phyloP scores from a whole-genome alignment of 2,113 vertebrate species.

The Cyprinodon variegatus region DNA sequence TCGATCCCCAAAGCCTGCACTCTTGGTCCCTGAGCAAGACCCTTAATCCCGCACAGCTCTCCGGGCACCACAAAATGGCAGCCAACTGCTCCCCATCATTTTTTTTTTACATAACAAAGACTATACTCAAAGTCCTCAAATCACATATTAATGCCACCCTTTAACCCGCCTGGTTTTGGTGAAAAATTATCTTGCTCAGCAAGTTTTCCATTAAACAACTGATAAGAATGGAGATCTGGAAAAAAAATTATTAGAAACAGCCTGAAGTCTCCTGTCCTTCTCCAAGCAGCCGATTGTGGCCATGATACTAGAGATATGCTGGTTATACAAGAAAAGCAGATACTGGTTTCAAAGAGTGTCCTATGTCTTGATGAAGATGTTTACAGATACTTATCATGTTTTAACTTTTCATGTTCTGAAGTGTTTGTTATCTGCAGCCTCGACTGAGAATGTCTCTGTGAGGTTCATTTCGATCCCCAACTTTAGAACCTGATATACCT shows the following conservation, averaged over 20 bases:
- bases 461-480: not conserved
- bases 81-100: too few relatives aligned
- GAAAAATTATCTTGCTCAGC: not conserved
- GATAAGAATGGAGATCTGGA: slow-evolving; percentile 14
- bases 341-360: not conserved
- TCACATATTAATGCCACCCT: not conserved
- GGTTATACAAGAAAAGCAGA: not conserved
- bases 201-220: slow-evolving; percentile 18
- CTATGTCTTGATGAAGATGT: not conserved
- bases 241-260: slow-evolving; percentile 1
- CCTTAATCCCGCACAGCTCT: too few relatives aligned
- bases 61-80: too few relatives aligned
- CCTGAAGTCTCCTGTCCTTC: slow-evolving; percentile 15
- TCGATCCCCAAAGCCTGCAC: too few relatives aligned
- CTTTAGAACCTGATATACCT: not conserved
- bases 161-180: not conserved
- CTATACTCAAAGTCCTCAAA: too few relatives aligned
- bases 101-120: too few relatives aligned
- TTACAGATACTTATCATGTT: slow-evolving; percentile 2
- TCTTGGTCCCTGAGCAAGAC: too few relatives aligned
- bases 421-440: not conserved
- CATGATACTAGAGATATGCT: not conserved
- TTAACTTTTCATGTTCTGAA: not conserved
- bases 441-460: not conserved
- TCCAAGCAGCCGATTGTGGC: not conserved